Percentiles rank a stretch among this genome's conserved stretches.
Evolutionary conservation across 2,113 vertebrate species (phyloP).

Genomic region (Arvicanthis niloticus): DNA sequence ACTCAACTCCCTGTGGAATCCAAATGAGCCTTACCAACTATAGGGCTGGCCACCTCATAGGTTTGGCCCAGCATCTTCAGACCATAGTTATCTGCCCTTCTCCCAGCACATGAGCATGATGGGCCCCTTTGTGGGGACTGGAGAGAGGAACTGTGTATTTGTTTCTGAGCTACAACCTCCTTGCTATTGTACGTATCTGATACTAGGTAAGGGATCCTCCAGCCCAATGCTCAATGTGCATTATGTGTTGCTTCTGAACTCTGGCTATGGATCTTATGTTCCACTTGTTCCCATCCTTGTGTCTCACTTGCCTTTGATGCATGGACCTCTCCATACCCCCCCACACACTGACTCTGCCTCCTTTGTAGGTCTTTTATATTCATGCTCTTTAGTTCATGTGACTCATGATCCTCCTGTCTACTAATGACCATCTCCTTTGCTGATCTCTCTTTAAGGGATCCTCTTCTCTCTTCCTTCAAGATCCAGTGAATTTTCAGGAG

Average conservation of each 20-base stretch:
- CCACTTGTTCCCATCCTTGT: background rate
- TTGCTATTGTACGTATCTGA: background rate
- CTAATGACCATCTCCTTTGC: background rate
- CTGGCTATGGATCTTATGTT: background rate
- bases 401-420: background rate
- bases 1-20: background rate
- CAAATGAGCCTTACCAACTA: background rate
- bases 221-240: background rate
- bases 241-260: no score
- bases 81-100: background rate
- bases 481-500: background rate
- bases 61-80: background rate
- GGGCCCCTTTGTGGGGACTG: no score
- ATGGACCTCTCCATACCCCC: no score
- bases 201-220: background rate
- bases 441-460: background rate
- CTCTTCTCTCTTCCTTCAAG: background rate
- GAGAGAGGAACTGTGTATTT: background rate
- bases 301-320: background rate
- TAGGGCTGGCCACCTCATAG: background rate
- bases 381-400: background rate
- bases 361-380: background rate
- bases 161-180: background rate
- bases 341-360: background rate
- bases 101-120: background rate